Percentiles rank a stretch among this genome's conserved stretches.
Evolutionary conservation across 2,888 invertebrate species (phyloP).

Genomic region (Agrotis segetum): DNA sequence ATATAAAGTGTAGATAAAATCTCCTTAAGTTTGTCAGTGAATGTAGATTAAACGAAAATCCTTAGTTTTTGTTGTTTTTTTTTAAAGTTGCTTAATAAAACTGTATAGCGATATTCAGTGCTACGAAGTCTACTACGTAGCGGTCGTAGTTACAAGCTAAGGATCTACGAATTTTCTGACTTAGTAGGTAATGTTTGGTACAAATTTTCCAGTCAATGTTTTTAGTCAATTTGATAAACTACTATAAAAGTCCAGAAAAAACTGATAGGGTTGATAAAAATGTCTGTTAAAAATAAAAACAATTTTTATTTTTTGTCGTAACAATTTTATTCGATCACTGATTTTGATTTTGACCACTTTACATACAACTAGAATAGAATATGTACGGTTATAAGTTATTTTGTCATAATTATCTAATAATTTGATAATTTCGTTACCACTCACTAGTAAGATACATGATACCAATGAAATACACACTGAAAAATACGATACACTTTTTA

Average conservation of each 20-base stretch:
- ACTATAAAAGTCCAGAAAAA: neutral
- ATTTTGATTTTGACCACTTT: constrained; percentile 82
- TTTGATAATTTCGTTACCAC: constrained; percentile 72
- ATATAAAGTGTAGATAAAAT: constrained; percentile 18
- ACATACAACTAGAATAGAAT: constrained; percentile 85
- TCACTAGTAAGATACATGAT: constrained; percentile 63
- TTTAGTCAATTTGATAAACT: too few relatives aligned
- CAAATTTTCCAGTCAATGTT: too few relatives aligned
- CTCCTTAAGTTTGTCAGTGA: neutral
- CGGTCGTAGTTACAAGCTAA: neutral
- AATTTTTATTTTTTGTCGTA: constrained; percentile 81
- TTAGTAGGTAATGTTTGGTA: too few relatives aligned
- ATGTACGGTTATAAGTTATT: constrained; percentile 79
- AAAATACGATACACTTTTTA: constrained; percentile 24
- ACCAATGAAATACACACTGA: constrained; percentile 53
- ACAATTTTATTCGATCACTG: constrained; percentile 91
- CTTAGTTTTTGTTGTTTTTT: neutral
- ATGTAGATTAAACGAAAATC: neutral
- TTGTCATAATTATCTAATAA: constrained; percentile 67
- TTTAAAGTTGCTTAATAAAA: too few relatives aligned
- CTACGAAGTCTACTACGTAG: constrained; percentile 10
- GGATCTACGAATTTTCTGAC: neutral
- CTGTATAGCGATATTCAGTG: neutral
- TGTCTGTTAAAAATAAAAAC: constrained; percentile 56
- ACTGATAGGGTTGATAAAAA: neutral